A percentile compares a stretch with the other conserved stretches of the same genome.
Evolutionary conservation across 2,113 vertebrate genomes (phyloP).

Genomic region (Chaetorhynchus papuensis): DNA sequence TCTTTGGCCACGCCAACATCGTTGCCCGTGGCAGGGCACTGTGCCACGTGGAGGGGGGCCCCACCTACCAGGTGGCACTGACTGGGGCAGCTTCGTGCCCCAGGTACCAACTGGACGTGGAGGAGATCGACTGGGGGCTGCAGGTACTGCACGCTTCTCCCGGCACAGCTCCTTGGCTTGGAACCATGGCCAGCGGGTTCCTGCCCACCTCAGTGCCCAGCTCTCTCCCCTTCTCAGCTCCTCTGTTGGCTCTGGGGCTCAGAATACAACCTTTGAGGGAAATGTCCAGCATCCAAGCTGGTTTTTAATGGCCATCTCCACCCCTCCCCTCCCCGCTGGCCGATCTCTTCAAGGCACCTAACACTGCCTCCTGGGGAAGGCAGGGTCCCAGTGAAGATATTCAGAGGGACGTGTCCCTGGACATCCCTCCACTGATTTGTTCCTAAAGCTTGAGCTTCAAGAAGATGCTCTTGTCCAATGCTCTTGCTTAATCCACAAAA

Average conservation of each 20-base stretch:
- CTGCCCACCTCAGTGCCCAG: background rate
- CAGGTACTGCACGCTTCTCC: constrained; percentile 69
- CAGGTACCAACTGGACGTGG: constrained; percentile 73
- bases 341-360: background rate
- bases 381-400: background rate
- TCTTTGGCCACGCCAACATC: constrained; percentile 81
- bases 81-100: constrained; percentile 77
- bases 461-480: background rate
- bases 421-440: fast-evolving
- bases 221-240: background rate
- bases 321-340: background rate
- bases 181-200: background rate
- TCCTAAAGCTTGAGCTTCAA: background rate
- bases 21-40: constrained; percentile 60
- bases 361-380: background rate
- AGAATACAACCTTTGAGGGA: no score
- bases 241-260: background rate
- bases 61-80: constrained; percentile 76
- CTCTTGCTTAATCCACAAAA: background rate
- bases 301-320: background rate
- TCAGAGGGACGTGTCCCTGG: background rate
- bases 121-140: constrained; percentile 75
- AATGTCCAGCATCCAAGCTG: background rate
- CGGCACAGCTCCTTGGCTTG: background rate
- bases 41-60: constrained; percentile 83